Conservation (phyloP, 2,113 vertebrate genomes). For the Dicerorhinus sumatrensis region DNA sequence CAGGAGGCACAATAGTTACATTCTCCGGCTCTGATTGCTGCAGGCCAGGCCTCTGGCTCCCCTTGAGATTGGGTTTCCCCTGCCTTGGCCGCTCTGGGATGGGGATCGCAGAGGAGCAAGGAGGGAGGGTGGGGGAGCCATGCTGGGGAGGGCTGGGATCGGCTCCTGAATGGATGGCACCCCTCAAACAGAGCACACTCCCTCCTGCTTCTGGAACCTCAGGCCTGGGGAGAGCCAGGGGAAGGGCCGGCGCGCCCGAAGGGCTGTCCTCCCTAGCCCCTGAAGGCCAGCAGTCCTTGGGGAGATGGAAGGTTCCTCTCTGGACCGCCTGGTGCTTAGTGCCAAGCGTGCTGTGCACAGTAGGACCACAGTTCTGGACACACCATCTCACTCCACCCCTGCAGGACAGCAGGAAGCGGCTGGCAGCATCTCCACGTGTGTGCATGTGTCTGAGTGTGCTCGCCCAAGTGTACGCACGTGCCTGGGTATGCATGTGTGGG, state of each 20-base stretch:
- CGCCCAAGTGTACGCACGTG: neutral
- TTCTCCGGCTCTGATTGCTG: conserved; percentile 76
- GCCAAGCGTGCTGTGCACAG: rapidly evolving
- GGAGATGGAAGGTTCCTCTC: neutral
- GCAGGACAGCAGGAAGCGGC: neutral
- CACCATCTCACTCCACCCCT: neutral
- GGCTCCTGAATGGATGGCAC: neutral
- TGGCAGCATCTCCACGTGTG: neutral
- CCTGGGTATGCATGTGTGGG: neutral
- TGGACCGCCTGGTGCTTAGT: neutral
- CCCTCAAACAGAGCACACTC: neutral
- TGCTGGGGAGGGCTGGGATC: neutral
- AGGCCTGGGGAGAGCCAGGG: neutral
- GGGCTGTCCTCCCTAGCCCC: neutral
- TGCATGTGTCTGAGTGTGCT: neutral
- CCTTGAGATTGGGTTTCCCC: conserved; percentile 79
- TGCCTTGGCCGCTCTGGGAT: conserved; percentile 58
- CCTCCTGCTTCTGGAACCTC: neutral
- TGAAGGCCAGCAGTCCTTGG: neutral
- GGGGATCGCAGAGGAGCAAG: neutral
- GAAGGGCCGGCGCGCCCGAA: neutral
- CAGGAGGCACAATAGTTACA: conserved; percentile 81
- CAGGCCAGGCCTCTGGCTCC: conserved; percentile 62
- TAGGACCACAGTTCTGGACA: neutral
- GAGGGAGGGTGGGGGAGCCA: neutral